Percentiles rank a stretch among this genome's conserved stretches.
Evolutionary conservation across 2,113 vertebrate genomes (phyloP).

Genomic region (Calidris pygmaea): DNA sequence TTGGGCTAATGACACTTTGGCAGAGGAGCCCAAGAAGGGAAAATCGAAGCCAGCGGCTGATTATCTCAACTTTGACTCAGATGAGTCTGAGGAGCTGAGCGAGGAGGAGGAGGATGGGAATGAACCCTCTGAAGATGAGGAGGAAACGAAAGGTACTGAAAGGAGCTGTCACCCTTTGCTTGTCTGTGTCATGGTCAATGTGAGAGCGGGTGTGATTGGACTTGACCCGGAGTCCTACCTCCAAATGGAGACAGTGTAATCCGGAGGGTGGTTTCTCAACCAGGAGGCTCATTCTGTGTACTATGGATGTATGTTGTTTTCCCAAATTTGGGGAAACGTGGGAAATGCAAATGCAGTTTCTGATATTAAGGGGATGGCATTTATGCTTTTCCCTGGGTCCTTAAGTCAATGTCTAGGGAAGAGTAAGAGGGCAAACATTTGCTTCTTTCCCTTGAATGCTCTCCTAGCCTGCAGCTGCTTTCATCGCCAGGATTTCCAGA

Average conservation of each 20-base stretch:
- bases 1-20: constrained; percentile 86
- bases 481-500: not conserved
- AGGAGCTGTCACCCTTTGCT: not conserved
- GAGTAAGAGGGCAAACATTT: not conserved
- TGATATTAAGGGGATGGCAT: accelerated
- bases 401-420: not conserved
- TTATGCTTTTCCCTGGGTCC: not conserved
- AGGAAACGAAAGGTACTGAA: not conserved
- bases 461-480: not conserved
- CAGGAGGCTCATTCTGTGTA: not conserved
- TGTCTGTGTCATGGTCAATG: not conserved
- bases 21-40: constrained; percentile 20
- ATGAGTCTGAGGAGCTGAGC: constrained; percentile 72
- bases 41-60: constrained; percentile 67
- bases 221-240: accelerated
- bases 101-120: constrained; percentile 10
- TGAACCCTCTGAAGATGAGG: not conserved
- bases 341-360: not conserved
- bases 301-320: not conserved
- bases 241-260: not conserved
- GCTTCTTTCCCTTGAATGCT: not conserved
- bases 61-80: constrained; percentile 94
- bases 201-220: no score
- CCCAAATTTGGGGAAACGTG: accelerated
- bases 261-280: not conserved